Evolutionary conservation across 2,888 invertebrate species (phyloP).

Genomic region (Diarsia mendica): DNA sequence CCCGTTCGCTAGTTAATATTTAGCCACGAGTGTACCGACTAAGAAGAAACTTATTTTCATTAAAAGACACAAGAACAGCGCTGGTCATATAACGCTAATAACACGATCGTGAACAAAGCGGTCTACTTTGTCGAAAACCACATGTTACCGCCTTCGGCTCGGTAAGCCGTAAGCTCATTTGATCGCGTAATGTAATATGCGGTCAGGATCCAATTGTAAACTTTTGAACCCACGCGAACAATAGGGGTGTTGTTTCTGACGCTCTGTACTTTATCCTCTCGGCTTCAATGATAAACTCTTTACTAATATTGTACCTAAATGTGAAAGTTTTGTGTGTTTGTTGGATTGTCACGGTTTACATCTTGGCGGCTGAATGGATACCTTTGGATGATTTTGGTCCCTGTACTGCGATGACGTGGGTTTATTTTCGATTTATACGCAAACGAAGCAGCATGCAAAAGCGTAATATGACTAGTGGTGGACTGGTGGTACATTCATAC

Average conservation of each 20-base stretch:
- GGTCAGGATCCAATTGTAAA: constrained; percentile 48
- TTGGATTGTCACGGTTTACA: neutral
- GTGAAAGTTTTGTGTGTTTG: neutral
- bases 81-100: neutral
- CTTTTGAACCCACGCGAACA: constrained; percentile 36
- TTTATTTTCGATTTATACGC: neutral
- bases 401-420: neutral
- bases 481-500: neutral
- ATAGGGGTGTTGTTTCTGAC: constrained; percentile 22
- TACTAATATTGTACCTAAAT: neutral
- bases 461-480: neutral
- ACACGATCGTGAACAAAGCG: constrained; percentile 19
- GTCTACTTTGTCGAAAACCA: constrained; percentile 24
- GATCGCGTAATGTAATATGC: constrained; percentile 45
- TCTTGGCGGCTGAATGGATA: neutral
- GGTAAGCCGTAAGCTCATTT: constrained; percentile 41
- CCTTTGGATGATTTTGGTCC: neutral
- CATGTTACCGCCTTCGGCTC: constrained; percentile 36
- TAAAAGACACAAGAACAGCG: neutral
- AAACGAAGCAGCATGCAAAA: neutral
- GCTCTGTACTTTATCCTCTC: constrained; percentile 11
- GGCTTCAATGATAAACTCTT: neutral
- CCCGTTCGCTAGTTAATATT: neutral
- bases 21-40: neutral
- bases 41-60: neutral